Base-by-base conservation (phyloP, 2,797 vertebrate genomes). In the Danio tinwini region DNA sequence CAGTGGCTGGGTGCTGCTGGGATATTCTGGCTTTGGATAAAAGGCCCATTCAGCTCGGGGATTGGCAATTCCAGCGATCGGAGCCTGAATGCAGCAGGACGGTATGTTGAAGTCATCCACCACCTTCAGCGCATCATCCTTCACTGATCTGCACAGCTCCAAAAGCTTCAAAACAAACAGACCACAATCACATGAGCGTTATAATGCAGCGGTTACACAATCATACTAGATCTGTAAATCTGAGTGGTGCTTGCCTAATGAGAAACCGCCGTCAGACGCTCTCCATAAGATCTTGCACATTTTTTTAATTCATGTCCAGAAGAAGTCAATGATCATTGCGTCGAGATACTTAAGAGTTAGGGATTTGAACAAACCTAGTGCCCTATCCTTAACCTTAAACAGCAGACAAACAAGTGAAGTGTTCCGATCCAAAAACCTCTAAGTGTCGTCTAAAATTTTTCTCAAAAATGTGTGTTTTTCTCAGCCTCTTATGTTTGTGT, bases 91-190 rank as follows among this genome's bases (percentile, higher is more conserved):
- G 58, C 63, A 85, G 80, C 81, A 85, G 69, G 85, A 59, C 5
- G 90, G 90, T 17, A 92, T 85, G 85, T 89, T 90, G 83, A 92
- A 92, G 52, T 90, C 91, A 0, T 89, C 85, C 63, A 86, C 85
- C 81, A 90, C 89, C 84, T 89, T 89, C 82, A 90, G 72, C 56
- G 90, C 88, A 37, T 89, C 90, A 16, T 90, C 88, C 82, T 92
- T 92, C 76, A 88, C 88, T 0, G 75, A 86, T 68, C 61, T 56
- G 56, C 90, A 92, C 59, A 91, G 84, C 72, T 88, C 86, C 90
- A 91, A 75, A 82, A 92, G 84, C 91, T 92, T 92, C 50, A 88
- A 88, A 82, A 82, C 74, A 47, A 75, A 44, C 19, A 69, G 10
- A 82, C 8, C 61, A 77, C 52, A 74, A 56, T 40, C 63, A 74